These are phyloP conservation scores for Drosophila setosimentum DNA, from an alignment of 2,888 invertebrate genomes.

Conservation along the genomic window DNA sequence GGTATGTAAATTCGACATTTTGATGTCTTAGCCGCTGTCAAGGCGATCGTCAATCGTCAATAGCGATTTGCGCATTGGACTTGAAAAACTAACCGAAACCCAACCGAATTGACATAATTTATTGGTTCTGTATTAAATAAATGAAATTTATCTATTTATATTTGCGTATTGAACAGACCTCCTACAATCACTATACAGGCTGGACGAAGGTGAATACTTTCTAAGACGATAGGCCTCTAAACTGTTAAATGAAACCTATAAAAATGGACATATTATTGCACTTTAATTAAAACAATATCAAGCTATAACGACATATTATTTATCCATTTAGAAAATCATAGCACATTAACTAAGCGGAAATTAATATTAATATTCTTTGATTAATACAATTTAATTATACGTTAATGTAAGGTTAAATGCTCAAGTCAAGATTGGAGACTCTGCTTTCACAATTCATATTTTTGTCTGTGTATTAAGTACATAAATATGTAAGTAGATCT, in stretches of 20 bases:
- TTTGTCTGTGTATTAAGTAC: constrained; percentile 8
- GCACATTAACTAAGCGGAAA: neutral
- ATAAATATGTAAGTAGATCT: constrained; percentile 12
- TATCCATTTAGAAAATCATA: neutral
- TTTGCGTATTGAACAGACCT: constrained; percentile 22
- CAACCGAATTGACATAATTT: neutral
- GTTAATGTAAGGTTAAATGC: neutral
- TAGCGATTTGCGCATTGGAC: constrained; percentile 41
- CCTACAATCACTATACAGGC: constrained; percentile 7
- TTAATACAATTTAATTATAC: neutral
- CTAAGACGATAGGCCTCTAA: constrained; percentile 31
- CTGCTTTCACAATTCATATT: neutral
- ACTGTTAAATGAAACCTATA: constrained; percentile 3
- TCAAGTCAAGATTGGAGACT: neutral
- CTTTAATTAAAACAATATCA: no score
- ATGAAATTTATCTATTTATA: constrained; percentile 3
- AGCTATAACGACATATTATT: neutral
- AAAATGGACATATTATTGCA: neutral
- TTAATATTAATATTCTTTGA: neutral
- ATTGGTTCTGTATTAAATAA: constrained; percentile 5
- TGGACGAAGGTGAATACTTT: constrained; percentile 37
- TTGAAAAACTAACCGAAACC: constrained; percentile 16
- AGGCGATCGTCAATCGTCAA: constrained; percentile 50
- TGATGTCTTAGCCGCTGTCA: constrained; percentile 56
- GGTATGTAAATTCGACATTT: constrained; percentile 66